phyloP scores from a whole-genome alignment of 2,888 invertebrate species.

The Brachypalpus laphriformis region DNA sequence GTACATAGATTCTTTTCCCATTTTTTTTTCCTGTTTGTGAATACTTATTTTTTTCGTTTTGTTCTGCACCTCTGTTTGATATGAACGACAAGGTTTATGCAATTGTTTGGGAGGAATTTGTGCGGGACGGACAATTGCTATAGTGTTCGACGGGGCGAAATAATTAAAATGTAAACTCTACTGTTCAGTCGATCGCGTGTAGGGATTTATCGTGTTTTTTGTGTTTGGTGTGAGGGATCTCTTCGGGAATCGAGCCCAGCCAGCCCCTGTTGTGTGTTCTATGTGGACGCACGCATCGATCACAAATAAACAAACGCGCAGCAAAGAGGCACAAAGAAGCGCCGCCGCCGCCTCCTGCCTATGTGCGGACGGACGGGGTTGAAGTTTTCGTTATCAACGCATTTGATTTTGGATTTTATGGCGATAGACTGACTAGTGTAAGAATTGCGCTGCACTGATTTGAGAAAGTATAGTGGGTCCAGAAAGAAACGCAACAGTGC shows the following conservation, averaged over 20 bases:
- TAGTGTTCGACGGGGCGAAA: background rate
- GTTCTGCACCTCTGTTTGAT: constrained; percentile 10
- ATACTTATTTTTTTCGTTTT: constrained; percentile 26
- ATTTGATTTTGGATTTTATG: constrained; percentile 42
- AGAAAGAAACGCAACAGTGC: constrained; percentile 10
- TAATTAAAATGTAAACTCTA: background rate
- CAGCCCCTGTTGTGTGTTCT: constrained; percentile 19
- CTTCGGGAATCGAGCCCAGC: no score
- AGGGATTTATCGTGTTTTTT: constrained; percentile 17
- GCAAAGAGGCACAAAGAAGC: constrained; percentile 37
- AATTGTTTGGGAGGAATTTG: constrained; percentile 49
- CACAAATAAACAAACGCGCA: constrained; percentile 58
- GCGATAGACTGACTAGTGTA: constrained; percentile 7
- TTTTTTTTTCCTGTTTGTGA: constrained; percentile 37
- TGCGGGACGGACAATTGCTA: constrained; percentile 16
- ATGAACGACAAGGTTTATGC: constrained; percentile 29
- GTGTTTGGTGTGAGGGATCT: constrained; percentile 11
- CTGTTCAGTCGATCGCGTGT: constrained; percentile 3
- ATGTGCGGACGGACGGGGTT: background rate
- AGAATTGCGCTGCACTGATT: constrained; percentile 30
- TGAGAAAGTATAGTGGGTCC: background rate
- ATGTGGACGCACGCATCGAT: constrained; percentile 44
- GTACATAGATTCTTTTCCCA: constrained; percentile 30
- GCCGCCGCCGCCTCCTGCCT: constrained; percentile 1
- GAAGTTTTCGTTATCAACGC: constrained; percentile 36